These are phyloP conservation scores for Aptenodytes forsteri DNA, from an alignment of 2,113 vertebrate species.

Conservation along the genomic window DNA sequence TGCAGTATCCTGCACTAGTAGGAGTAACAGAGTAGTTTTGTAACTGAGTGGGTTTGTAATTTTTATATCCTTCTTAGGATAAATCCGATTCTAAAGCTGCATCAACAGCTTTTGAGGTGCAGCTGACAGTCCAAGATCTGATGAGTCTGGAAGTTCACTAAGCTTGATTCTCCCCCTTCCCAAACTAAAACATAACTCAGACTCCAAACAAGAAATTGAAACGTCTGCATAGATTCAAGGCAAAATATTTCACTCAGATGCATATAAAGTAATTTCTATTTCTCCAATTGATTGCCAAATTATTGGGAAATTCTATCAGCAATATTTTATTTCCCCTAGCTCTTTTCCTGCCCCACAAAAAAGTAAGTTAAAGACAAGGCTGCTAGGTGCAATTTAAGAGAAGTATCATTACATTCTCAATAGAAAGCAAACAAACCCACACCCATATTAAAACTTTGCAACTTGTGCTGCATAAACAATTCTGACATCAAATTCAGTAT, in stretches of 20 bases:
- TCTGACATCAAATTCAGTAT: background rate
- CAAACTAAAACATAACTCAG: background rate
- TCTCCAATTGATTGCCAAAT: background rate
- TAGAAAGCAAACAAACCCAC: background rate
- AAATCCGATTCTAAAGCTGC: background rate
- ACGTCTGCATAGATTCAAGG: background rate
- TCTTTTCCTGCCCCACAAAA: background rate
- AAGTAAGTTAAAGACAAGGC: background rate
- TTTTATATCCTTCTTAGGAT: background rate
- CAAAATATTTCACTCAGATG: background rate
- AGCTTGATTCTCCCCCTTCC: background rate
- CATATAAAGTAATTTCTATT: background rate
- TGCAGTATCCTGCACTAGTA: background rate
- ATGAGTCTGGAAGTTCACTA: background rate
- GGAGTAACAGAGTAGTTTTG: constrained; percentile 6
- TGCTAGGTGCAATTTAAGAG: background rate
- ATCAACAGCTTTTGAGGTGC: background rate
- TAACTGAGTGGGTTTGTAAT: background rate
- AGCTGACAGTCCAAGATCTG: background rate
- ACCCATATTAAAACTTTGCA: background rate
- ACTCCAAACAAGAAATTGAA: background rate
- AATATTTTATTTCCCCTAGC: background rate
- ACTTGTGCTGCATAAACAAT: background rate
- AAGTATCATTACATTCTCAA: background rate
- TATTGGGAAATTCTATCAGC: background rate